Percentiles rank a stretch among this genome's conserved stretches.
Conservation (phyloP, 2,888 invertebrate species). For the Prionchulus punctatus region DNA sequence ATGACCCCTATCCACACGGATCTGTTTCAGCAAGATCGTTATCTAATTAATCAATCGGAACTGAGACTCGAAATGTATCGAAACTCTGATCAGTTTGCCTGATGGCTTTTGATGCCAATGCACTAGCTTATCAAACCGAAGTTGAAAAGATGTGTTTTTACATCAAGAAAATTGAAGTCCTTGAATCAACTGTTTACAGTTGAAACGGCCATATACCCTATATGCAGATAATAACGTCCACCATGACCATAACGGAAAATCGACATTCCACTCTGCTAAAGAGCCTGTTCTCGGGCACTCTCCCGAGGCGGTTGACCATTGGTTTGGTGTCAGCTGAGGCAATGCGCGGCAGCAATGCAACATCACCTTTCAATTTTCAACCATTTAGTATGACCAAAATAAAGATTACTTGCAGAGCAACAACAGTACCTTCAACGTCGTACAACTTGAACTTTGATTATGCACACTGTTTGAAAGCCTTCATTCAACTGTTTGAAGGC, state of each 20-base stretch:
- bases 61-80: not conserved
- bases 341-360: not conserved
- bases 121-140: not conserved
- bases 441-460: not conserved
- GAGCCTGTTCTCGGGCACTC: not conserved
- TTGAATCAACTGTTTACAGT: not conserved
- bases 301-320: not conserved
- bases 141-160: not conserved
- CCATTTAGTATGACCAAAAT: not conserved
- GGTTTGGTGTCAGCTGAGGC: not conserved
- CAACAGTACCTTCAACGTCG: not conserved
- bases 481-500: no score
- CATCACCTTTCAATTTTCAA: not conserved
- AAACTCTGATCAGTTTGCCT: not conserved
- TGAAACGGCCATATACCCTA: no score
- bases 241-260: not conserved
- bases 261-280: not conserved
- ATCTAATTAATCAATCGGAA: not conserved
- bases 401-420: not conserved
- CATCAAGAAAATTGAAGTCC: not conserved
- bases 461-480: not conserved
- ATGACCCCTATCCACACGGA: not conserved
- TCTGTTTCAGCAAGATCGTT: not conserved
- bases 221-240: not conserved
- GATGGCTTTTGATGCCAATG: not conserved